A percentile compares a stretch with the other conserved stretches of the same genome.
These are phyloP conservation scores for Pectinophora gossypiella DNA, from an alignment of 1,140 invertebrate species.

Conservation along the genomic window DNA sequence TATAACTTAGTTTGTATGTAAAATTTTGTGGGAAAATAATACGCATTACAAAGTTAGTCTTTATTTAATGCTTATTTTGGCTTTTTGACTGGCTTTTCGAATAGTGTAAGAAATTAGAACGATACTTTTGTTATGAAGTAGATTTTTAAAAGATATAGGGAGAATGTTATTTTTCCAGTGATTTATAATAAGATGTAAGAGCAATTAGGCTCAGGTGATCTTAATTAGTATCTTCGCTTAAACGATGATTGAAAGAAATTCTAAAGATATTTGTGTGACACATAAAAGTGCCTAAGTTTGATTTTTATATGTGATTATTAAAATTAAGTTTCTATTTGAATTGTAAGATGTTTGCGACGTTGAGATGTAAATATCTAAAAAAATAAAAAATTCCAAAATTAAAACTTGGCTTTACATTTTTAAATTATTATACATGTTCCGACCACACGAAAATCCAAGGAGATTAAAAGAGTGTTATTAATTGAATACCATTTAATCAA, in stretches of 20 bases:
- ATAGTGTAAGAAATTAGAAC: constrained; percentile 35
- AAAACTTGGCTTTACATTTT: constrained; percentile 23
- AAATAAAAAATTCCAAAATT: constrained; percentile 58
- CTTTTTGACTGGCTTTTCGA: constrained; percentile 56
- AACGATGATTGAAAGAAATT: constrained; percentile 34
- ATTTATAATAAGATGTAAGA: constrained; percentile 24
- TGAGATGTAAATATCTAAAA: constrained; percentile 57
- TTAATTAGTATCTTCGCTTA: constrained; percentile 20
- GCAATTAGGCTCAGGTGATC: constrained; percentile 21
- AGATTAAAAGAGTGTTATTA: constrained; percentile 8
- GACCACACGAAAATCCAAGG: neutral
- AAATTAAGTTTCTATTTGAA: constrained; percentile 47
- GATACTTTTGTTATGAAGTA: constrained; percentile 36
- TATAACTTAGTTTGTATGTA: constrained; percentile 39
- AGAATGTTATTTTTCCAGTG: constrained; percentile 24
- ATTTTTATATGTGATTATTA: constrained; percentile 61
- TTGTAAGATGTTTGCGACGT: constrained; percentile 41
- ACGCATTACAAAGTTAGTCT: constrained; percentile 64
- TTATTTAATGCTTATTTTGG: constrained; percentile 50
- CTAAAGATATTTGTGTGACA: constrained; percentile 32
- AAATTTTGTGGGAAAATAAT: constrained; percentile 66
- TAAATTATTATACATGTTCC: constrained; percentile 10
- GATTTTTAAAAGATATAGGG: constrained; percentile 20
- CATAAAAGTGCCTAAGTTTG: constrained; percentile 29
- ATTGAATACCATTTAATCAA: constrained; percentile 21